Evolutionary conservation across 2,113 vertebrate species (phyloP), one percentile per base, ranked within the genome.

Genomic region (Tauraco erythrolophus): DNA sequence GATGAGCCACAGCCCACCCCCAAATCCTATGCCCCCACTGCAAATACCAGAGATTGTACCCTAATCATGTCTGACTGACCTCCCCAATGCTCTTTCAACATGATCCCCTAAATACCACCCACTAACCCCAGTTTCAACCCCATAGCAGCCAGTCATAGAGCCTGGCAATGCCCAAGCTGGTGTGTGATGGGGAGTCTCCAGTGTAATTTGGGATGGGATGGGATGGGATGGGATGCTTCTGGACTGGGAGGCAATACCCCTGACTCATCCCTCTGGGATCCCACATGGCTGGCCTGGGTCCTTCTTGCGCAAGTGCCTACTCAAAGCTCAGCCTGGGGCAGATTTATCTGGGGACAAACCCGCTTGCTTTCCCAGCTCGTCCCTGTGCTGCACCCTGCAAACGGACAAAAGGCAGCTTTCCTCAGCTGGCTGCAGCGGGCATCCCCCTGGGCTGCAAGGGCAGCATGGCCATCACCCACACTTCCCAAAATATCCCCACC

Each of bases 391-490:
- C 16, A 5, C 72, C 71, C 93, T 94, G 91, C 66, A 23, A 69
- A 91, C 0, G 92, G 56, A 2, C 96, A 92, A 95, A 96, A 96
- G 94, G 96, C 96, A 22, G 17, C 95, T 96, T 96, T 96, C 96
- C 93, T 96, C 96, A 96, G 86, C 92, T 31, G 0, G 66, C 1
- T 0, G 1, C 86, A 19, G 68, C 4, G 10, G 93, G 94, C 84
- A 68, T n/a, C 81, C 92, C 62, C 84, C 35, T 14, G 0, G 43
- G 19, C 61, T 56, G 39, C 4, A 3, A 33, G 77, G 87, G 50
- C 72, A 57, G 31, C 6, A 19, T 0, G 15, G 84, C 57, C 54
- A 3, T 7, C n/a, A 2, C 68, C 50, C 39, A 5, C 1, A 1
- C 31, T 82, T 75, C 80, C 84, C 68, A 77, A 81, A 91, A 66